These are phyloP conservation scores for Euleptes europaea DNA, from an alignment of 2,113 vertebrate species.

Conservation along the genomic window DNA sequence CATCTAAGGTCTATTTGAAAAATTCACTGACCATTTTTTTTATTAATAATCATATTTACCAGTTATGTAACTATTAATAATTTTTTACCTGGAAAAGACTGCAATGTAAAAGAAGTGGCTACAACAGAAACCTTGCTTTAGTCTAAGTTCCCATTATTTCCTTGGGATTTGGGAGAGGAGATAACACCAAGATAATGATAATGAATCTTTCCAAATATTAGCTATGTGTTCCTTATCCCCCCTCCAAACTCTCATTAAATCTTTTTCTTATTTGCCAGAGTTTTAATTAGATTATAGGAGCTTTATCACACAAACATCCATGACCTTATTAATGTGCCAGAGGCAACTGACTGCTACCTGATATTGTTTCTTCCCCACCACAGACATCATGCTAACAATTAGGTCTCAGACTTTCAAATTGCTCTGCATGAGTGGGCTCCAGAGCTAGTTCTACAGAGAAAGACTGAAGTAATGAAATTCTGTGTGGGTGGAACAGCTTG, in stretches of 20 bases:
- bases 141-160: background rate
- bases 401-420: background rate
- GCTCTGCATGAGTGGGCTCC: background rate
- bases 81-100: background rate
- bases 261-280: background rate
- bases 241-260: background rate
- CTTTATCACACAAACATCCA: background rate
- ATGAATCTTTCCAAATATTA: background rate
- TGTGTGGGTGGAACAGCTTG: background rate
- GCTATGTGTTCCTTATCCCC: background rate
- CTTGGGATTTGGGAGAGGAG: background rate
- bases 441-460: background rate
- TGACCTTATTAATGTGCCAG: background rate
- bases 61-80: background rate
- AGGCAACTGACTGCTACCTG: background rate
- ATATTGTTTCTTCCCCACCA: background rate
- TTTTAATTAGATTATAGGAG: conserved; percentile 1
- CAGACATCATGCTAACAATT: background rate
- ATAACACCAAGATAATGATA: background rate
- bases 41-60: background rate
- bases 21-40: background rate
- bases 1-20: no score
- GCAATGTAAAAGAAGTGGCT: background rate
- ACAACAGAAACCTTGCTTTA: background rate
- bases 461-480: background rate